These are phyloP conservation scores for Acronicta alni DNA, from an alignment of 2,888 invertebrate genomes.

Conservation along the genomic window DNA sequence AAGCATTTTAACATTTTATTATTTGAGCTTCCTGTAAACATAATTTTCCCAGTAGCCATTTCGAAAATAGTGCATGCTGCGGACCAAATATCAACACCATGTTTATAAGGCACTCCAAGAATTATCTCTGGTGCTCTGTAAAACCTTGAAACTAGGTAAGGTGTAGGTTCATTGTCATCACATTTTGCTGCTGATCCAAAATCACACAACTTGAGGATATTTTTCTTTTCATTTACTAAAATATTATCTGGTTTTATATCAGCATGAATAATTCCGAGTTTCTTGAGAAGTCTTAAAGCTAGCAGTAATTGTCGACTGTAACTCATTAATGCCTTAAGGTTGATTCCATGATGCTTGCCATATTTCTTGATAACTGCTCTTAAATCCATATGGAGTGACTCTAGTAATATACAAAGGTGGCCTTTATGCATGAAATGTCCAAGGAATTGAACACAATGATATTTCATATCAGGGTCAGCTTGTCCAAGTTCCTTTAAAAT, in stretches of 20 bases:
- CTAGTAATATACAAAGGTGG: constrained; percentile 99
- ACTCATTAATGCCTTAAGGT: constrained; percentile 98
- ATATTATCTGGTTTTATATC: constrained; percentile 99
- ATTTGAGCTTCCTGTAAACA: constrained; percentile 99
- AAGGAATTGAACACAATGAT: constrained; percentile 96
- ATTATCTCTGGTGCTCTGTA: constrained; percentile 99
- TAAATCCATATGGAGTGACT: constrained; percentile 97
- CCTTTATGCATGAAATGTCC: constrained; percentile 99
- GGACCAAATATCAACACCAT: constrained; percentile 99
- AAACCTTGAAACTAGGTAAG: constrained; percentile 99
- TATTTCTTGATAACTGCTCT: constrained; percentile 98
- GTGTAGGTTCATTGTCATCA: constrained; percentile 98
- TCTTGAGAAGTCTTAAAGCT: constrained; percentile 97
- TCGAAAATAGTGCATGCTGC: constrained; percentile 99
- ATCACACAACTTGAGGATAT: constrained; percentile 98
- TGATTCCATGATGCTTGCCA: constrained; percentile 97
- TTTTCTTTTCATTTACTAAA: constrained; percentile 98
- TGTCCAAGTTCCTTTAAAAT: constrained; percentile 97
- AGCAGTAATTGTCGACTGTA: constrained; percentile 98
- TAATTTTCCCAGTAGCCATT: constrained; percentile 98
- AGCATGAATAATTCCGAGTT: constrained; percentile 98
- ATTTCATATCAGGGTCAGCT: constrained; percentile 98
- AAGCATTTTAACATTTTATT: constrained; percentile 99
- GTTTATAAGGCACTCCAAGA: constrained; percentile 98
- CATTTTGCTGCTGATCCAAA: constrained; percentile 98